phyloP scores from a whole-genome alignment of 2,888 invertebrate genomes.

The Spatulosminthurus flaviceps region DNA sequence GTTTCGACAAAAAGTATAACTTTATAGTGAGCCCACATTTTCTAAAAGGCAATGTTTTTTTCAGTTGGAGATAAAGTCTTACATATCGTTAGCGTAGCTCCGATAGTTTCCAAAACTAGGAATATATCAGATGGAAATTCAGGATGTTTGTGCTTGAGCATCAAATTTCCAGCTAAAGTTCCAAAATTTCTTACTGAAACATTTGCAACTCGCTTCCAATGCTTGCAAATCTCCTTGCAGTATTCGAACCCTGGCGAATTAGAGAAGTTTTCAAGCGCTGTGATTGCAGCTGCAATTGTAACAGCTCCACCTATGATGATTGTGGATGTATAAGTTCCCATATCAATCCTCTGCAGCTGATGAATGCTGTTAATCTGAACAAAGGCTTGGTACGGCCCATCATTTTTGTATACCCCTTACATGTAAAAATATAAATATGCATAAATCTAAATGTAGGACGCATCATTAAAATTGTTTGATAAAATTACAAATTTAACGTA shows the following conservation, averaged over 20 bases:
- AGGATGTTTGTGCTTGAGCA: conserved; percentile 74
- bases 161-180: conserved; percentile 77
- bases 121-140: conserved; percentile 79
- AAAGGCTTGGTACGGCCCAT: conserved; percentile 69
- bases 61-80: background rate
- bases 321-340: background rate
- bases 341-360: conserved; percentile 67
- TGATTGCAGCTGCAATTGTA: conserved; percentile 71
- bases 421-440: too few species aligned
- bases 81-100: conserved; percentile 64
- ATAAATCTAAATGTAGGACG: too few species aligned
- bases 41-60: too few species aligned
- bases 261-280: conserved; percentile 64
- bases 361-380: conserved; percentile 71
- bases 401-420: conserved; percentile 68
- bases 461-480: too few species aligned
- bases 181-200: conserved; percentile 76
- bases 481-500: too few species aligned
- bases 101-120: conserved; percentile 69
- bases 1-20: background rate
- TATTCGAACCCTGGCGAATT: conserved; percentile 70
- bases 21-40: too few species aligned
- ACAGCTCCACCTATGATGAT: conserved; percentile 72
- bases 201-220: conserved; percentile 77
- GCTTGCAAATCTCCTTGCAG: conserved; percentile 71